Evolutionary conservation across 2,113 vertebrate genomes (phyloP).

Genomic region (Gulo gulo): DNA sequence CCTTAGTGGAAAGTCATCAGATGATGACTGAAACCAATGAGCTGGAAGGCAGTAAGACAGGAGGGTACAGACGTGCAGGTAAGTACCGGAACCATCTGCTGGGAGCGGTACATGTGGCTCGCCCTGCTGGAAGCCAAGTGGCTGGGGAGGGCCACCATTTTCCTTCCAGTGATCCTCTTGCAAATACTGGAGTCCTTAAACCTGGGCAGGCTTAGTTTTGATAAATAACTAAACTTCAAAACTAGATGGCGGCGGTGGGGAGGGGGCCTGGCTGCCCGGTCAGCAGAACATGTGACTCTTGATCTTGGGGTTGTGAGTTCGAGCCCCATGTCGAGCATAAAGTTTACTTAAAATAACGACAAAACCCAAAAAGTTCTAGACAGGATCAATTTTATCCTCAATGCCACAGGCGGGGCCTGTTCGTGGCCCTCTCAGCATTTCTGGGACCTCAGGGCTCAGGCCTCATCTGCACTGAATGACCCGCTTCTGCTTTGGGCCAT

Average conservation of each 20-base stretch:
- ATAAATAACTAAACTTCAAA: neutral
- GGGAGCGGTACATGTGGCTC: rapidly evolving
- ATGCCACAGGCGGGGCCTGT: too few species aligned
- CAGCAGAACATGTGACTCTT: neutral
- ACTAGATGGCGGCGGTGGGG: too few species aligned
- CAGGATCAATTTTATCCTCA: neutral
- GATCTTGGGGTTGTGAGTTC: neutral
- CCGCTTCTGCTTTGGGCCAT: neutral
- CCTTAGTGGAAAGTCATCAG: neutral
- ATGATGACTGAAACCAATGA: neutral
- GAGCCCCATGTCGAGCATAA: neutral
- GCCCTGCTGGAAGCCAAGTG: rapidly evolving
- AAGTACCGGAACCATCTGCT: neutral
- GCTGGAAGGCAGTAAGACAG: neutral
- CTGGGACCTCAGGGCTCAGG: neutral
- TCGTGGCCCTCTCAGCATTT: neutral
- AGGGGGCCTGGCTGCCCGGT: neutral
- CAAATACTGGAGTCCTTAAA: neutral
- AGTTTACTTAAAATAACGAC: neutral
- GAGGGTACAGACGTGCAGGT: neutral
- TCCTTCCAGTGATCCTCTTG: too few species aligned
- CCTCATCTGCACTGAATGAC: rapidly evolving
- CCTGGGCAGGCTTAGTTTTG: neutral
- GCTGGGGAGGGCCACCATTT: rapidly evolving
- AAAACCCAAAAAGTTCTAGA: neutral